These are phyloP conservation scores for Altica lythri DNA, from an alignment of 2,888 invertebrate species.

Conservation along the genomic window DNA sequence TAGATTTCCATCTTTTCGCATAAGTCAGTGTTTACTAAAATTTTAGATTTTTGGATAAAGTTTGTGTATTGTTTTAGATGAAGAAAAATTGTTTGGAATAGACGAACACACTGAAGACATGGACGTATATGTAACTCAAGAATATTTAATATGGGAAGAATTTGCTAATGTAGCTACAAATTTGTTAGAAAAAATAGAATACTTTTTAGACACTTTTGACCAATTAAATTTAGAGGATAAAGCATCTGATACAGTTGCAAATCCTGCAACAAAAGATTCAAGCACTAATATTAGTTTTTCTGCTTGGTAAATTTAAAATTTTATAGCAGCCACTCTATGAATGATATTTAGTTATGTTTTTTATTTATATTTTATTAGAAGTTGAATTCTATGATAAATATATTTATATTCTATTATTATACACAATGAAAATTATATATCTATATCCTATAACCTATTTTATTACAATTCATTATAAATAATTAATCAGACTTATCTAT, in stretches of 20 bases:
- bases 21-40: too few species aligned
- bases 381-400: conserved; percentile 24
- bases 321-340: conserved; percentile 9
- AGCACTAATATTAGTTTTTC: conserved; percentile 55
- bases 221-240: conserved; percentile 47
- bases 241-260: conserved; percentile 23
- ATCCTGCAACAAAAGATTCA: conserved; percentile 44
- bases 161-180: conserved; percentile 76
- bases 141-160: conserved; percentile 70
- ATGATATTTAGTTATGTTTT: conserved; percentile 20
- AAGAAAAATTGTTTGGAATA: conserved; percentile 62
- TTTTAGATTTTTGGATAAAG: too few species aligned
- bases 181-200: conserved; percentile 67
- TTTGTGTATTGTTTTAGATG: conserved; percentile 62
- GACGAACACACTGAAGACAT: conserved; percentile 53
- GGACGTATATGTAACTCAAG: conserved; percentile 53
- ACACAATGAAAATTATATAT: conserved; percentile 4
- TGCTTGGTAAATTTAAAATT: conserved; percentile 50
- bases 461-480: too few species aligned
- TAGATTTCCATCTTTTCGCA: too few species aligned
- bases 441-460: too few species aligned
- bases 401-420: conserved; percentile 21
- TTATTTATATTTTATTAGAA: conserved; percentile 26
- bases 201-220: conserved; percentile 55
- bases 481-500: too few species aligned